Base-by-base conservation (phyloP, 2,888 invertebrate species). In the Scotopteryx bipunctaria region DNA sequence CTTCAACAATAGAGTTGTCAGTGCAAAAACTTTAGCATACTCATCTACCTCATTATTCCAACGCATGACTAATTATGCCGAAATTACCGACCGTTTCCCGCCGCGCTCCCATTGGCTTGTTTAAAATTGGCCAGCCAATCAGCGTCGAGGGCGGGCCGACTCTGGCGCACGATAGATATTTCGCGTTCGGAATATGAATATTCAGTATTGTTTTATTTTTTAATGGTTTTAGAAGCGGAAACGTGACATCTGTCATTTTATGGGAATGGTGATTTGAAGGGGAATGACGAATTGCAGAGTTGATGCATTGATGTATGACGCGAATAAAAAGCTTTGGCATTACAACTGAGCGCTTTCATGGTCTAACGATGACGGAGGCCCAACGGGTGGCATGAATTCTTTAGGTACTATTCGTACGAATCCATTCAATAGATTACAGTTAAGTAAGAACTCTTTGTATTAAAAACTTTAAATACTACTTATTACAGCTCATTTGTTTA, bases 41-140 rank as follows among this genome's bases (percentile, higher is more conserved):
- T 54, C 42, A 33, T 31, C 64, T 69, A 71, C 68, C 69, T 76
- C 57, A 71, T 80, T 75, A 78, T 75, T 64, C 63, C 59, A 65
- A 76, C 74, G 83, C 86, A 84, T 88, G 88, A 87, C 88, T 88
- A 88, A 89, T 89, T 88, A 86, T 86, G 85, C 86, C 86, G 83
- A 88, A 89, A 86, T 86, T 86, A 83, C 83, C 64, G 63, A 59
- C 57, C 67, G 64, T 73, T 78, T 77, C 68, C 75, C 71, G 76
- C 71, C 67, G 61, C 59, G 66, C 57, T 59, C 72, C 67, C 66
- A 88, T 89, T 89, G 88, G 88, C 69, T 67, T 73, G 72, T 76
- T 75, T 71, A 64, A 79, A 81, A 79, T 76, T 78, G 79, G 75
- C 66, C 66, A 68, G 55, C 90, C 89, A 90, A 90, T 89, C 69